These are phyloP conservation scores for Drosophila prostipennis DNA, from an alignment of 2,888 invertebrate genomes.

Conservation along the genomic window DNA sequence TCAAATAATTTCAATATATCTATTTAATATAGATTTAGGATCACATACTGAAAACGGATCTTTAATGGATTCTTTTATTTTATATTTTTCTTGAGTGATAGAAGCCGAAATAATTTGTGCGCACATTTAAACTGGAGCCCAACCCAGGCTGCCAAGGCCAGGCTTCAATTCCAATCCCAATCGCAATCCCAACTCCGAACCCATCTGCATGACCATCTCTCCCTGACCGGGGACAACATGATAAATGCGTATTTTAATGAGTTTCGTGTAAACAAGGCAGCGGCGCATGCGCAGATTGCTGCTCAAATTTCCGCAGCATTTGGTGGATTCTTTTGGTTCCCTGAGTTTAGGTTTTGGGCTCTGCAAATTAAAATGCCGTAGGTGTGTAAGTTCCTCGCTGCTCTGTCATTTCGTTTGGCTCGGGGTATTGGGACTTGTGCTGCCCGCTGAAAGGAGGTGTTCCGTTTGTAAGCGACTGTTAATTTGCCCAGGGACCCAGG, in stretches of 20 bases:
- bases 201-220: constrained; percentile 39
- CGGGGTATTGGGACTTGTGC: constrained; percentile 4
- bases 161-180: constrained; percentile 16
- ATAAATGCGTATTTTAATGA: constrained; percentile 83
- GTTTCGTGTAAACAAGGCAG: constrained; percentile 79
- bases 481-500: constrained; percentile 64
- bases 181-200: constrained; percentile 12
- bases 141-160: constrained; percentile 4
- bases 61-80: neutral
- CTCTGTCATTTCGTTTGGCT: constrained; percentile 65
- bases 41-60: no score
- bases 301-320: constrained; percentile 54
- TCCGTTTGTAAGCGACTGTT: constrained; percentile 74
- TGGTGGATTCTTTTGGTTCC: constrained; percentile 45
- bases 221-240: constrained; percentile 60
- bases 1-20: no score
- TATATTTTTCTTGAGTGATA: constrained; percentile 7
- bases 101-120: constrained; percentile 59
- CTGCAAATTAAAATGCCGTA: constrained; percentile 69
- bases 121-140: constrained; percentile 72
- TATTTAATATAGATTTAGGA: no score
- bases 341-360: constrained; percentile 3
- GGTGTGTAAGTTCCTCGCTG: constrained; percentile 57
- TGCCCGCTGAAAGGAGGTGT: constrained; percentile 72
- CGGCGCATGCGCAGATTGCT: constrained; percentile 51